Evolutionary conservation across 2,797 vertebrate species (phyloP).

Genomic region (Enteromius paludinosus): DNA sequence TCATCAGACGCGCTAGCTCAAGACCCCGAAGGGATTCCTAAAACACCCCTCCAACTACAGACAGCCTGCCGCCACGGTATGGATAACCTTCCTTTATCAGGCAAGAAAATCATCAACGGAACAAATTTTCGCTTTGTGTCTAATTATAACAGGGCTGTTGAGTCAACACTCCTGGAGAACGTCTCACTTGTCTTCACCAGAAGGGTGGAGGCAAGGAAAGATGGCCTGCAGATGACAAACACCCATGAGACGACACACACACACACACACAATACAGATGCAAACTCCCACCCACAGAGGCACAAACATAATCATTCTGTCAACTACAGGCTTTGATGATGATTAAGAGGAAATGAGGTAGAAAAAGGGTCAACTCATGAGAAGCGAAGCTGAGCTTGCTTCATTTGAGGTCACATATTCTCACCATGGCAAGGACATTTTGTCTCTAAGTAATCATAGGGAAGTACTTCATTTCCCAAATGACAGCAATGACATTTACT

Average conservation of each 20-base stretch:
- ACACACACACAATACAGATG: constrained; percentile 50
- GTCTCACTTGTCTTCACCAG: not conserved
- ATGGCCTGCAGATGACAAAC: constrained; percentile 34
- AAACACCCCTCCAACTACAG: constrained; percentile 11
- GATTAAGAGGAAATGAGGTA: constrained; percentile 37
- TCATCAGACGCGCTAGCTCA: constrained; percentile 38
- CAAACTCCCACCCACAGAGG: constrained; percentile 27
- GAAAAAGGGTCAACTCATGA: constrained; percentile 36
- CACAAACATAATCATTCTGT: constrained; percentile 24
- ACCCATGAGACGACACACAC: constrained; percentile 36
- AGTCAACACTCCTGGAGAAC: constrained; percentile 45
- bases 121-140: constrained; percentile 33
- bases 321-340: constrained; percentile 28
- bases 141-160: constrained; percentile 42
- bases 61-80: constrained; percentile 14
- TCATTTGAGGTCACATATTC: not conserved
- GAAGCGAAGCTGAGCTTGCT: constrained; percentile 1
- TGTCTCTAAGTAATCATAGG: not conserved
- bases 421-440: not conserved
- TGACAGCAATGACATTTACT: not conserved
- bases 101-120: constrained; percentile 33
- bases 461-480: constrained; percentile 13
- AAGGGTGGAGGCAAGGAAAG: not conserved
- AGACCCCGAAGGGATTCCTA: constrained; percentile 46
- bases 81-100: constrained; percentile 29